phyloP scores from a whole-genome alignment of 1,140 invertebrate genomes.

The Nasonia vitripennis region DNA sequence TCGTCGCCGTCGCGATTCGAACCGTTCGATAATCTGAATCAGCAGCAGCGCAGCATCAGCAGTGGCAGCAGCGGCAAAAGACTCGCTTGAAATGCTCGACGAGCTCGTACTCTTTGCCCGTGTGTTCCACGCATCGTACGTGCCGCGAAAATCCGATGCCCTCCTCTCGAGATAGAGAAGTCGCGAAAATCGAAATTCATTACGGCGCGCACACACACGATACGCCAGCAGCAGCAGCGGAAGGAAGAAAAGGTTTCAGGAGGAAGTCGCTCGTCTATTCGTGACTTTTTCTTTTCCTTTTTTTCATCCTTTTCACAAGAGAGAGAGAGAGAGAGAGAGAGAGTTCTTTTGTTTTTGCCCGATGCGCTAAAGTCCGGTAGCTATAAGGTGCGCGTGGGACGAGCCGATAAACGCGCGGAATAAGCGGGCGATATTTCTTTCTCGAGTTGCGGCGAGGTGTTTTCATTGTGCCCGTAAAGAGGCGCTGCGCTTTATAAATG shows the following conservation, averaged over 20 bases:
- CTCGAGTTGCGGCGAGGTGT: slow-evolving; percentile 39
- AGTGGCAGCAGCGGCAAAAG: slow-evolving; percentile 3
- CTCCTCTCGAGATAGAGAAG: not conserved
- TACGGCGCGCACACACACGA: slow-evolving; percentile 38
- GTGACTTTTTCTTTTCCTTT: not conserved
- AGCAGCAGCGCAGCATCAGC: not conserved
- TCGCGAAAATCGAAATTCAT: slow-evolving; percentile 53
- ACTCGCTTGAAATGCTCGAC: slow-evolving; percentile 41
- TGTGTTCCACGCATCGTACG: slow-evolving; percentile 48
- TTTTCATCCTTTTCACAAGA: not conserved
- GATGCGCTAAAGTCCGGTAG: slow-evolving; percentile 32
- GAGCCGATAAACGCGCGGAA: slow-evolving; percentile 39
- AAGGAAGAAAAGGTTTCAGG: slow-evolving; percentile 47
- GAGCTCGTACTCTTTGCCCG: slow-evolving; percentile 2
- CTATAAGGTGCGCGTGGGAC: not conserved
- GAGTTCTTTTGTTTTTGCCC: slow-evolving; percentile 38
- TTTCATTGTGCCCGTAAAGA: slow-evolving; percentile 25
- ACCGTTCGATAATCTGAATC: slow-evolving; percentile 49
- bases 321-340: too few species aligned
- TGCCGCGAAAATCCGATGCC: slow-evolving; percentile 40
- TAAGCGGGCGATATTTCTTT: slow-evolving; percentile 47
- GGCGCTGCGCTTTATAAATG: slow-evolving; percentile 32
- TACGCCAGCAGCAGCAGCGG: slow-evolving; percentile 37
- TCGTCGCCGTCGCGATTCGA: not conserved
- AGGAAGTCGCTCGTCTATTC: slow-evolving; percentile 39